Evolutionary conservation across 1,140 invertebrate genomes (phyloP), one percentile per base, ranked within the genome.

Genomic region (Phocides pigmalion): DNA sequence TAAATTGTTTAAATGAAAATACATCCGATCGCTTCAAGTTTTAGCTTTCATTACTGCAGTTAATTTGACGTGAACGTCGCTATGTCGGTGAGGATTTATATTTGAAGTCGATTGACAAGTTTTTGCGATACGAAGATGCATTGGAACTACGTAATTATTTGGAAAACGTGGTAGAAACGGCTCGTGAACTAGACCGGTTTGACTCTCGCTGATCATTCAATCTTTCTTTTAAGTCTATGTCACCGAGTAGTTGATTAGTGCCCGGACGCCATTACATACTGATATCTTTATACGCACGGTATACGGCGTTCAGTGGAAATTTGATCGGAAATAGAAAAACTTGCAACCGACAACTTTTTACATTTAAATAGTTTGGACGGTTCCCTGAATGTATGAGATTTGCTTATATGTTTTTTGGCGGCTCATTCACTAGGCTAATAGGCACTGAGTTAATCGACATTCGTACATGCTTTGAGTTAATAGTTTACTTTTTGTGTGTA

Each of bases 101-200:
- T 58, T 58, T 58, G 20, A 58, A 58, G 39, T 44, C 41, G 54
- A 58, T 28, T 44, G 2, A 58, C 39, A 5, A 32, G 20, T 32
- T 58, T 58, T 58, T 58, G 17, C 25, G 25, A 58, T 58, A 46
- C 14, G 54, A 58, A 58, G 41, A 58, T 58, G 41, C 41, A 58
- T 46, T 58, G 14, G 14, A 58, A 44, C 54, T 46, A 25, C 22
- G 19, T 76, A 76, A 79, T 76, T 70, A 74, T 76, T 79, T 72
- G 68, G 72, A 79, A 79, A 79, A 72, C 70, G 44, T 67, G 68
- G 59, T 39, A 44, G 62, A 63, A 69, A 72, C 50, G 39, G 17
- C 28, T 51, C 35, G 22, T 44, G 50, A 42, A 51, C 22, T 41
- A 35, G 32, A 74, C 68, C 66, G 56, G 69, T 67, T 47, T 32